Base-by-base conservation (phyloP, 2,888 invertebrate genomes). In the Cephus rjabovi region DNA sequence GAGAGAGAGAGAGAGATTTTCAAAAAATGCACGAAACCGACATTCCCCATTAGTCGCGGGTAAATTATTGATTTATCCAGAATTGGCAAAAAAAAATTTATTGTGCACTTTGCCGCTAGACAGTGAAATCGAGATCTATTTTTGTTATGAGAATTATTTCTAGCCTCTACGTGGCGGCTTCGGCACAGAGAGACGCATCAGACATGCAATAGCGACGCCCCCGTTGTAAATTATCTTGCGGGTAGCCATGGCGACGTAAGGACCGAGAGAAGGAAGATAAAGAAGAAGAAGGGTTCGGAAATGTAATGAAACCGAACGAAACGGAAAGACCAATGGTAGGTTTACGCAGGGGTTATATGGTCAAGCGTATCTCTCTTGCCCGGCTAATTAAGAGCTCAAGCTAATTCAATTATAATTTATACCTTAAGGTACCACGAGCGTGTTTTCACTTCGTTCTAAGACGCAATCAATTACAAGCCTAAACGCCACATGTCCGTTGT, bases 381-480 rank as follows among this genome's bases (percentile, higher is more conserved):
- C 34, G 73, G 81, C 86, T 88, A 89, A 90, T 90, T 89, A 87
- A 89, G 88, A 89, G 83, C 86, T 89, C 88, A 84, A 82, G 86
- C 87, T 90, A 90, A 90, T 90, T 89, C 89, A 88, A 89, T 90
- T 87, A 90, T 90, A 90, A 90, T 90, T 89, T 86, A 87, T 89
- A 89, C 88, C 87, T 84, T 85, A 81, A 80, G 79, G 68, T 73
- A 70, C 78, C 78, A 71, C 70, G 34, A 69, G 37, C 76, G 76
- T 75, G 81, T 76, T 79, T 79, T 77, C 79, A 75, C 77, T 81
- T 82, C 81, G 82, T 76, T 82, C 80, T 77, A 83, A 79, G 82
- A 76, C 81, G 89, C 87, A 88, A 90, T 90, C 90, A 89, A 88
- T 90, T 90, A 90, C 84, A 76, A 79, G 77, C 83, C 83, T 89